phyloP scores from a whole-genome alignment of 1,140 invertebrate species.

The Periplaneta americana region DNA sequence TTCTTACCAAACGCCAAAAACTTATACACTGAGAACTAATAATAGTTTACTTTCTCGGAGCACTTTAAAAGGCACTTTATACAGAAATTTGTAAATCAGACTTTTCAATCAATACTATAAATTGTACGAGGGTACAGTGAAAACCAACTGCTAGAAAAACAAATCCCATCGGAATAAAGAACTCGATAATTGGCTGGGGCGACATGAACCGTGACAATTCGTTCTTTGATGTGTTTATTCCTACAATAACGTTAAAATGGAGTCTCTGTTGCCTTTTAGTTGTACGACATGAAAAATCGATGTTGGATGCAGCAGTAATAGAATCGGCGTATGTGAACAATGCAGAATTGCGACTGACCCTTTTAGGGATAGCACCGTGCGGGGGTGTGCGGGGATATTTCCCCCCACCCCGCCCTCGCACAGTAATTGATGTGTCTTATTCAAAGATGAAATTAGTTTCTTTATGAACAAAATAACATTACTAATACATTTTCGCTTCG shows the following conservation, averaged over 20 bases:
- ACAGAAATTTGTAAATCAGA: no score
- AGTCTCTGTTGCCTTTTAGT: background rate
- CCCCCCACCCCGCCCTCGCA: background rate
- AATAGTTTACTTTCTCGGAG: no score
- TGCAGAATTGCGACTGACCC: background rate
- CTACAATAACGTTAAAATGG: background rate
- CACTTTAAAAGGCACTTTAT: no score
- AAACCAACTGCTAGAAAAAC: no score
- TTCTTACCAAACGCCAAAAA: no score
- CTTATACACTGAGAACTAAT: no score
- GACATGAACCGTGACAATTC: background rate
- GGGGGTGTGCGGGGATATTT: background rate
- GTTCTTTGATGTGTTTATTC: background rate
- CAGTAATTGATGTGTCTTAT: background rate
- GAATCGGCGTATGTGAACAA: background rate
- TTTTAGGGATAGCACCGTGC: no score
- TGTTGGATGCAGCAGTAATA: background rate
- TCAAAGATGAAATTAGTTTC: background rate
- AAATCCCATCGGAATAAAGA: background rate
- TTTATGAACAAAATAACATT: background rate
- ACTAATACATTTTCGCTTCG: background rate
- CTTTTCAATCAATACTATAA: no score
- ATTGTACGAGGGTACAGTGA: no score
- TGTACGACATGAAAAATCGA: background rate
- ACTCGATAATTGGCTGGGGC: background rate